Evolutionary conservation across 35 echinoderm and acorn worm species (phyloP).

Genomic region (Hemicentrotus pulcherrimus): DNA sequence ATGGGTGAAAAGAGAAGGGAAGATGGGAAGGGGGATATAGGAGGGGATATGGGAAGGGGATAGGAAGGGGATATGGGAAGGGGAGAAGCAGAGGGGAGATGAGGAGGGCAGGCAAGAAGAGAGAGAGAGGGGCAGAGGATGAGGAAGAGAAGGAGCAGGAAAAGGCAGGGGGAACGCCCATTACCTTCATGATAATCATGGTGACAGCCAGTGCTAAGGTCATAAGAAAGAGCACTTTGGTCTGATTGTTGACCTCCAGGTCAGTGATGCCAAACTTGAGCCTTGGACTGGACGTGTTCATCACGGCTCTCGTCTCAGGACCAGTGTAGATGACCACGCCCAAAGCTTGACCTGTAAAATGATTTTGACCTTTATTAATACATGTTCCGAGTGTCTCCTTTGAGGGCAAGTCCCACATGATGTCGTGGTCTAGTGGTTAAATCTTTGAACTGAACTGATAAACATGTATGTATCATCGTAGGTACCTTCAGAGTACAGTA

Average conservation of each 20-base stretch:
- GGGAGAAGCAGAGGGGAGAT: not conserved
- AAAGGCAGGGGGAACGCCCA: not conserved
- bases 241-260: slow-evolving; percentile 90
- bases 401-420: too few relatives aligned
- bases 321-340: slow-evolving; percentile 96
- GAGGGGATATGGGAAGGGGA: too few relatives aligned
- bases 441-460: too few relatives aligned
- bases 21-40: too few relatives aligned
- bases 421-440: too few relatives aligned
- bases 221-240: slow-evolving; percentile 87
- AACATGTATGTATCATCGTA: too few relatives aligned
- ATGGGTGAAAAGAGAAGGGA: too few relatives aligned
- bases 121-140: not conserved
- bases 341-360: slow-evolving; percentile 71
- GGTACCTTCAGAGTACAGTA: too few relatives aligned
- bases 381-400: too few relatives aligned
- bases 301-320: slow-evolving; percentile 88
- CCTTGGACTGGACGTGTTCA: slow-evolving; percentile 91
- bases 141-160: not conserved
- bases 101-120: too few relatives aligned
- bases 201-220: slow-evolving; percentile 72
- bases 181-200: slow-evolving; percentile 91
- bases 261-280: slow-evolving; percentile 89
- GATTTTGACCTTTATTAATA: not conserved
- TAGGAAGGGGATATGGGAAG: too few relatives aligned